Percentiles rank a stretch among this genome's conserved stretches.
Evolutionary conservation across 2,797 vertebrate genomes (phyloP).

Genomic region (Rhadinocentrus ornatus): DNA sequence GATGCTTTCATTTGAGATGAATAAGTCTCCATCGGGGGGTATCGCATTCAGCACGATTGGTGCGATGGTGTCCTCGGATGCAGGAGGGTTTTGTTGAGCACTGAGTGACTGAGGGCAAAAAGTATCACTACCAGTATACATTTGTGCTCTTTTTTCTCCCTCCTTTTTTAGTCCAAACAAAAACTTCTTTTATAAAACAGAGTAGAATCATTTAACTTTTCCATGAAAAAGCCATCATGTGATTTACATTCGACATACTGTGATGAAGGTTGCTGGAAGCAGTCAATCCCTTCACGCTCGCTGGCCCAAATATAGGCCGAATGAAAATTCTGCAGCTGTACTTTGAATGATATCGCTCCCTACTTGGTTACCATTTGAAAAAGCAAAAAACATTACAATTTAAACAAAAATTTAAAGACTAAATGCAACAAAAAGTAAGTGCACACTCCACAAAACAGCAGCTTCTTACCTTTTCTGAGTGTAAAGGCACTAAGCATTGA

Average conservation of each 20-base stretch:
- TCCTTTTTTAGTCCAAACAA: background rate
- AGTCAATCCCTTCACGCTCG: conserved; percentile 9
- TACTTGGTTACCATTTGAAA: conserved; percentile 10
- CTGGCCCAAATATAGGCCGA: background rate
- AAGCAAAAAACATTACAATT: background rate
- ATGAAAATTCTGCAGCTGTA: background rate
- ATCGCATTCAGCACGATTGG: conserved; percentile 49
- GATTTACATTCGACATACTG: background rate
- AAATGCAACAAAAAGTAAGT: background rate
- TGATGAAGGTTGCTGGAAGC: background rate
- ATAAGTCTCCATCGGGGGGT: conserved; percentile 57
- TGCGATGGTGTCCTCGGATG: conserved; percentile 19
- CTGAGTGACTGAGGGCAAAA: conserved; percentile 12
- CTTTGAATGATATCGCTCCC: background rate
- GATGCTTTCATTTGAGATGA: conserved; percentile 55
- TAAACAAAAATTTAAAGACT: background rate
- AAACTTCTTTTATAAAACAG: background rate
- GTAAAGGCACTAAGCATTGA: background rate
- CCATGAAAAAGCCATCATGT: conserved; percentile 5
- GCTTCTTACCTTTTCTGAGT: background rate
- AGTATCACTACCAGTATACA: background rate
- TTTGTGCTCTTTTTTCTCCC: background rate
- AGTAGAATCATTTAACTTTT: background rate
- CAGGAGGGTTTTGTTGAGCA: conserved; percentile 25
- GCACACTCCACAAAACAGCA: background rate